Evolutionary conservation across 1,140 invertebrate genomes (phyloP).

Genomic region (Drosophila leontia): DNA sequence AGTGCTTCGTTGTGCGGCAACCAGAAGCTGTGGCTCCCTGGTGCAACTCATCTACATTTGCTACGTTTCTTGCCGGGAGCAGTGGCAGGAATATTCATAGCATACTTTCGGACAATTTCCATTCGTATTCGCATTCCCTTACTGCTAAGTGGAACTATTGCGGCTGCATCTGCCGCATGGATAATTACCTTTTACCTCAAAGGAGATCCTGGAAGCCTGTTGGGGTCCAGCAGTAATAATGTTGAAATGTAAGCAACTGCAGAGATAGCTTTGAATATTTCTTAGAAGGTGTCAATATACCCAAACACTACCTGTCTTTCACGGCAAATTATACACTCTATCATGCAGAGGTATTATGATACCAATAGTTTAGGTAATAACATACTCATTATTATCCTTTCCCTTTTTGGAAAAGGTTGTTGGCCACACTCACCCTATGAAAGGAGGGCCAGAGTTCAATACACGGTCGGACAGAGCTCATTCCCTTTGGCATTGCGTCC

Average conservation of each 20-base stretch:
- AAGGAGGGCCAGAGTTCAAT: conserved; percentile 17
- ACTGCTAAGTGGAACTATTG: conserved; percentile 13
- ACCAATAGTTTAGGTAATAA: background rate
- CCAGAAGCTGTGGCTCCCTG: conserved; percentile 16
- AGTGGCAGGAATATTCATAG: conserved; percentile 13
- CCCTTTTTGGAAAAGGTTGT: background rate
- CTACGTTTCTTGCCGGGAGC: background rate
- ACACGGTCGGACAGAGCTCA: conserved; percentile 8
- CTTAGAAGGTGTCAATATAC: background rate
- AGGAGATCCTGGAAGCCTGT: background rate
- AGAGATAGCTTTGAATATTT: background rate
- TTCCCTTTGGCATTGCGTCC: conserved; percentile 22
- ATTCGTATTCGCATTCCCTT: conserved; percentile 18
- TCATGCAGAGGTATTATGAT: background rate
- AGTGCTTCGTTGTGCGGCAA: background rate
- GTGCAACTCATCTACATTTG: conserved; percentile 35
- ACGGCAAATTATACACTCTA: background rate
- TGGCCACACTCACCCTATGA: too few species aligned
- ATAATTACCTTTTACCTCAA: conserved; percentile 50
- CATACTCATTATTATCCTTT: background rate
- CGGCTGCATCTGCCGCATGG: conserved; percentile 49
- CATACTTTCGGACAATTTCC: conserved; percentile 29
- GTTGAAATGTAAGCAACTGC: conserved; percentile 1
- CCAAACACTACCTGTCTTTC: background rate
- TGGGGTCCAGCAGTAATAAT: conserved; percentile 22